A percentile compares a stretch with the other conserved stretches of the same genome.
Conservation (phyloP, 1,140 invertebrate genomes). For the Calephelis nemesis region DNA sequence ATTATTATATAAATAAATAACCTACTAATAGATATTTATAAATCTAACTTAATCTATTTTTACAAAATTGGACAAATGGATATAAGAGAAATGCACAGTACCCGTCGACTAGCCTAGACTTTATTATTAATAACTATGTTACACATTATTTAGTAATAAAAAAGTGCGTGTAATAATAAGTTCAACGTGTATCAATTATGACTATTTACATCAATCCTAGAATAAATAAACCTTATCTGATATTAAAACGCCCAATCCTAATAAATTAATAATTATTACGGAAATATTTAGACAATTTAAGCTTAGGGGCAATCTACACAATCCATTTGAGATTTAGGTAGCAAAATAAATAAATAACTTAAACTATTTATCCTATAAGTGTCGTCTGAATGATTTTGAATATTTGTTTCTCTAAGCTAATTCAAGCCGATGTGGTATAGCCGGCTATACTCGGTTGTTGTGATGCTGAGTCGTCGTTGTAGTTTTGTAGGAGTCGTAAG, state of each 20-base stretch:
- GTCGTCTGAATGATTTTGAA: constrained; percentile 2
- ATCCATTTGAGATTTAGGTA: neutral
- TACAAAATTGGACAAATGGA: constrained; percentile 73
- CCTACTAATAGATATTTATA: constrained; percentile 33
- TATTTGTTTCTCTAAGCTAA: constrained; percentile 1
- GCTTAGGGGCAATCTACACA: neutral
- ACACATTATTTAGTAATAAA: constrained; percentile 9
- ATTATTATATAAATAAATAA: constrained; percentile 37
- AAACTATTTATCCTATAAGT: neutral
- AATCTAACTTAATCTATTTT: constrained; percentile 48
- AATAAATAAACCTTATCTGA: neutral
- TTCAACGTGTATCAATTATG: neutral
- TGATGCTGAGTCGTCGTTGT: constrained; percentile 52
- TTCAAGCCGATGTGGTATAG: constrained; percentile 13
- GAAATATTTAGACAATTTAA: neutral
- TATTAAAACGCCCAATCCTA: neutral
- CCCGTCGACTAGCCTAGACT: constrained; percentile 74
- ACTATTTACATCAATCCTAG: neutral
- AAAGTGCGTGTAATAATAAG: constrained; percentile 9
- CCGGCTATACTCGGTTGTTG: constrained; percentile 28
- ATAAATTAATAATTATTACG: neutral
- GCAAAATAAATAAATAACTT: neutral
- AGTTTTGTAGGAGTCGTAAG: constrained; percentile 66
- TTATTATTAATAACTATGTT: constrained; percentile 28
- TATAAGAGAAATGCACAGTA: constrained; percentile 63